Conservation (phyloP, 2,888 invertebrate species). For the Choristoneura rosaceana region DNA sequence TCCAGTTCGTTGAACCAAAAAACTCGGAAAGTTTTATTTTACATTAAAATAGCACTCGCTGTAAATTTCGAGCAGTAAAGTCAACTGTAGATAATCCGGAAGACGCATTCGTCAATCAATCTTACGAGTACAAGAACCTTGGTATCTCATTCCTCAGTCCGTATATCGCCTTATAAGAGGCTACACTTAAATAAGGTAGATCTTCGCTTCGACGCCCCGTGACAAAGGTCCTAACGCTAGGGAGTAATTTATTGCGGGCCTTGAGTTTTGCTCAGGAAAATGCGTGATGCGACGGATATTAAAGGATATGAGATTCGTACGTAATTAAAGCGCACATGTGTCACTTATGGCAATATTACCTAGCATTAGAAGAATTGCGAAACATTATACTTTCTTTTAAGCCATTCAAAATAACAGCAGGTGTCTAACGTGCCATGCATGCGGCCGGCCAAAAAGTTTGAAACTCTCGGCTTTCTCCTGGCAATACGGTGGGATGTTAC, state of each 20-base stretch:
- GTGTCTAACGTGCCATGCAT: not conserved
- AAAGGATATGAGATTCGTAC: constrained; percentile 17
- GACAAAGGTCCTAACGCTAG: constrained; percentile 25
- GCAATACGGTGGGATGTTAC: not conserved
- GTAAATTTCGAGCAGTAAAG: not conserved
- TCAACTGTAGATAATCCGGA: not conserved
- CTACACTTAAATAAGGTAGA: constrained; percentile 5
- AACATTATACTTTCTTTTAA: not conserved
- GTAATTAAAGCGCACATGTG: constrained; percentile 33
- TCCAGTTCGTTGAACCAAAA: constrained; percentile 6
- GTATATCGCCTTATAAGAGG: constrained; percentile 1
- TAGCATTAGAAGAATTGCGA: constrained; percentile 1
- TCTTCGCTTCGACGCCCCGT: constrained; percentile 5
- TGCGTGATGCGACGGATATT: constrained; percentile 11
- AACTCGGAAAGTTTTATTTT: constrained; percentile 1
- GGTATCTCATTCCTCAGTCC: too few relatives aligned
- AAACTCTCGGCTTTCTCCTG: constrained; percentile 1
- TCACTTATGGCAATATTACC: constrained; percentile 3
- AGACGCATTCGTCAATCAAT: not conserved
- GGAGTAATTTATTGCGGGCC: constrained; percentile 29
- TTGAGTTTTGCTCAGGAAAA: constrained; percentile 12
- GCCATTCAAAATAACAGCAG: not conserved
- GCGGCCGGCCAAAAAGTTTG: not conserved
- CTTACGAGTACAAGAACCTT: not conserved
- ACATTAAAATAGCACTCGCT: not conserved